phyloP scores from a whole-genome alignment of 2,888 invertebrate species.

The Apotomis capreana region DNA sequence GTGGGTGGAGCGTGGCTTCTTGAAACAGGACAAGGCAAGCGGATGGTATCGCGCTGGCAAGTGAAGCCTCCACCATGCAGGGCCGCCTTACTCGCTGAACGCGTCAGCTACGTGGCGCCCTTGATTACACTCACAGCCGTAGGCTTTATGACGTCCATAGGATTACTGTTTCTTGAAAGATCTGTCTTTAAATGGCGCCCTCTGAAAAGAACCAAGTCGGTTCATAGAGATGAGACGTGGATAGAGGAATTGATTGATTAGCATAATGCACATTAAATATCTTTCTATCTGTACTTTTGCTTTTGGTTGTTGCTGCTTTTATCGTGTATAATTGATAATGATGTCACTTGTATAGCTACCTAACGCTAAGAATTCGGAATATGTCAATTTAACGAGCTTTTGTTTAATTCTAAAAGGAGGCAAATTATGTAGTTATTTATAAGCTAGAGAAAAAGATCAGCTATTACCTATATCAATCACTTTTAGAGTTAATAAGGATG shows the following conservation, averaged over 20 bases:
- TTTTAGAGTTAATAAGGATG: too few relatives aligned
- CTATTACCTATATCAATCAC: too few relatives aligned
- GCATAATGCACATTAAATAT: too few relatives aligned
- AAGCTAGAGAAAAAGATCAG: too few relatives aligned
- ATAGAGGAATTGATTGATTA: slow-evolving; percentile 1
- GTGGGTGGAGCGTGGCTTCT: slow-evolving; percentile 61
- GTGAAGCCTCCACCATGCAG: slow-evolving; percentile 64
- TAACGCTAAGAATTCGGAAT: too few relatives aligned
- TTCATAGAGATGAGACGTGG: not conserved
- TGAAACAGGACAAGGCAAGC: slow-evolving; percentile 64
- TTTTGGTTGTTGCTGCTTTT: too few relatives aligned
- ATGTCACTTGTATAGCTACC: too few relatives aligned
- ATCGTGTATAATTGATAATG: too few relatives aligned
- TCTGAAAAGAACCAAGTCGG: slow-evolving; percentile 12
- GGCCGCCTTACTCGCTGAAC: slow-evolving; percentile 67
- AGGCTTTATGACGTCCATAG: slow-evolving; percentile 57
- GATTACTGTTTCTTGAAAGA: slow-evolving; percentile 61
- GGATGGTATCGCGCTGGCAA: slow-evolving; percentile 55
- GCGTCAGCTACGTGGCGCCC: slow-evolving; percentile 65
- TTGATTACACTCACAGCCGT: slow-evolving; percentile 54
- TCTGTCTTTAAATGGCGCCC: slow-evolving; percentile 51
- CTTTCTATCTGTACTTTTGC: too few relatives aligned
- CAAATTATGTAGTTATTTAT: too few relatives aligned
- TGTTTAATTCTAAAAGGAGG: too few relatives aligned
- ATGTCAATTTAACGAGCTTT: too few relatives aligned